Evolutionary conservation across 2,113 vertebrate species (phyloP).

Genomic region (Amazona guildingii): DNA sequence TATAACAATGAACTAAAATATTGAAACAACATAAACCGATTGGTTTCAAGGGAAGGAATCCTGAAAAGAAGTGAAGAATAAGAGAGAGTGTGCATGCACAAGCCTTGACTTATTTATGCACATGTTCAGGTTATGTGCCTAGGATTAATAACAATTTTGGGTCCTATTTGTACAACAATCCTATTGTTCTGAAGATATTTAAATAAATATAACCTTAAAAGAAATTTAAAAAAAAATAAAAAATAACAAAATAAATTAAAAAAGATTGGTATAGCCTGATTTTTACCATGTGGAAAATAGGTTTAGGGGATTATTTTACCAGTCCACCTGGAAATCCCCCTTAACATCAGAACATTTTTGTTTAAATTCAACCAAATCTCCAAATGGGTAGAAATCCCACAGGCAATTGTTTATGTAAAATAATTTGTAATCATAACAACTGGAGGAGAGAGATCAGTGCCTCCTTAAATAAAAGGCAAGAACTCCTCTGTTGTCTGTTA

Average conservation of each 20-base stretch:
- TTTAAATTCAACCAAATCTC: not conserved
- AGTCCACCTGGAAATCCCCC: not conserved
- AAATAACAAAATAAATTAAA: not conserved
- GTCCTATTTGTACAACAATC: not conserved
- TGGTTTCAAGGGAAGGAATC: slow-evolving; percentile 4
- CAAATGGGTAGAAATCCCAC: not conserved
- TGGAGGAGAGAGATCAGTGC: not conserved
- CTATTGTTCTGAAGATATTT: not conserved
- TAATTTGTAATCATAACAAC: not conserved
- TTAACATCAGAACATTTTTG: not conserved
- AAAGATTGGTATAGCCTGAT: not conserved
- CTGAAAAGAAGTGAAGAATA: not conserved
- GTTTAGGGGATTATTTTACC: not conserved
- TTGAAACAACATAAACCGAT: slow-evolving; percentile 23
- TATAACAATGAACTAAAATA: slow-evolving; percentile 44
- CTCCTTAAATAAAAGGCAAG: not conserved
- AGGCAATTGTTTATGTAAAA: not conserved
- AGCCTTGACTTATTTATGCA: not conserved
- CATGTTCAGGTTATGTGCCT: not conserved
- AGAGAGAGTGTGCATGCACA: not conserved
- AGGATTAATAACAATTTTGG: not conserved
- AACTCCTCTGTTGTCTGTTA: not conserved
- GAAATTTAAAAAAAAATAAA: not conserved
- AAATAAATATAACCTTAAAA: not conserved
- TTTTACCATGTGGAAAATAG: not conserved